Evolutionary conservation across 2,888 invertebrate genomes (phyloP).

Genomic region (Protodeltote pygarga): DNA sequence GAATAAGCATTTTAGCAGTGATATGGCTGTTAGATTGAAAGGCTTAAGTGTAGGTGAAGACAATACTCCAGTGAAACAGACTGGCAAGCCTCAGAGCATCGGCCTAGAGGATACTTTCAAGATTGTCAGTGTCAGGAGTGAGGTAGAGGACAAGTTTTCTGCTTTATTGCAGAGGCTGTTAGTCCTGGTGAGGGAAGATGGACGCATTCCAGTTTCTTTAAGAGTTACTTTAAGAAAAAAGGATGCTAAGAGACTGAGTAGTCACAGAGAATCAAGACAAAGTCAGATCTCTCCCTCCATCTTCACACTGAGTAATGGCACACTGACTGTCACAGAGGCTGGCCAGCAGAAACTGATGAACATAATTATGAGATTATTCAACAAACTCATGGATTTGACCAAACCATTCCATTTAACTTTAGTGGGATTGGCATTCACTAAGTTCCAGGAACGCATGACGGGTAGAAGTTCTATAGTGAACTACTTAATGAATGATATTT

Average conservation of each 20-base stretch:
- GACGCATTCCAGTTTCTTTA: slow-evolving; percentile 91
- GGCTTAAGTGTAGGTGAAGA: slow-evolving; percentile 92
- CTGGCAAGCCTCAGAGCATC: slow-evolving; percentile 92
- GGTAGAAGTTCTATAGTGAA: slow-evolving; percentile 91
- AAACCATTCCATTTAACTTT: slow-evolving; percentile 93
- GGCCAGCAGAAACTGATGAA: slow-evolving; percentile 89
- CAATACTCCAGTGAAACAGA: slow-evolving; percentile 89
- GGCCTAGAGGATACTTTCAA: slow-evolving; percentile 93
- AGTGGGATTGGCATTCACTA: slow-evolving; percentile 93
- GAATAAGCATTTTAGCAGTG: slow-evolving; percentile 89
- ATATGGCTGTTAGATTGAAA: slow-evolving; percentile 90
- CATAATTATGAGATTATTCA: slow-evolving; percentile 91
- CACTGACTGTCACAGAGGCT: slow-evolving; percentile 79
- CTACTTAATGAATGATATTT: slow-evolving; percentile 91
- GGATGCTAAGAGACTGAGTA: slow-evolving; percentile 89
- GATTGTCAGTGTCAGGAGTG: slow-evolving; percentile 90
- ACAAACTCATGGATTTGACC: slow-evolving; percentile 90
- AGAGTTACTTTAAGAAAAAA: slow-evolving; percentile 92
- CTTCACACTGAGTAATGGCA: slow-evolving; percentile 84
- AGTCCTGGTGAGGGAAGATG: slow-evolving; percentile 91
- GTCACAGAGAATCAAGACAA: slow-evolving; percentile 92
- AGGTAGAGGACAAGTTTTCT: slow-evolving; percentile 91
- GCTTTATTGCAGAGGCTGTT: slow-evolving; percentile 90
- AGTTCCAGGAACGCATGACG: slow-evolving; percentile 91
- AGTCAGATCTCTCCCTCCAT: slow-evolving; percentile 90